Percentiles rank a stretch among this genome's conserved stretches.
Evolutionary conservation across 2,797 vertebrate genomes (phyloP).

Genomic region (Labroides dimidiatus): DNA sequence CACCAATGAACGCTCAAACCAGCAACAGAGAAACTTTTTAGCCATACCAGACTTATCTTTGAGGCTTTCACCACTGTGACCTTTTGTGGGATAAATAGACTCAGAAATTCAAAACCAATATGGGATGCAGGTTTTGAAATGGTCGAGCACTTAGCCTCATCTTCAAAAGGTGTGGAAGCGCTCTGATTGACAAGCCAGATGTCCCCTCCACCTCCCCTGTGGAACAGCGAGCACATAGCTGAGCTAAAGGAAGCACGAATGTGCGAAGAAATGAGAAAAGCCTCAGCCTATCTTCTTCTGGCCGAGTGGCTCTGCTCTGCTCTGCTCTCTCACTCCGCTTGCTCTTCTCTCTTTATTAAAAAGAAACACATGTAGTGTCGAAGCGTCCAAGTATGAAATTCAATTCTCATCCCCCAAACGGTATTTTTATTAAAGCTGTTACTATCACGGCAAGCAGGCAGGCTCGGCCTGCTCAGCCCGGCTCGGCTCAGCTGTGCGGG

Average conservation of each 20-base stretch:
- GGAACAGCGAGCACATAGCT: slow-evolving; percentile 64
- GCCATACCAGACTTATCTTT: too few relatives aligned
- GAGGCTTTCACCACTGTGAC: too few relatives aligned
- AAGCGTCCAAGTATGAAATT: slow-evolving; percentile 86
- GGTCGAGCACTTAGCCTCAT: slow-evolving; percentile 46
- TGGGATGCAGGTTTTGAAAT: slow-evolving; percentile 37
- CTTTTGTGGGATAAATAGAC: not conserved
- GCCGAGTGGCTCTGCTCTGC: slow-evolving; percentile 61
- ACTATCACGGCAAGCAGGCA: slow-evolving; percentile 81
- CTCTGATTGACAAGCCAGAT: slow-evolving; percentile 68
- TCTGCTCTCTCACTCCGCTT: slow-evolving; percentile 41
- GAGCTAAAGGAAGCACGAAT: slow-evolving; percentile 72
- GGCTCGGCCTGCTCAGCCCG: slow-evolving; percentile 70
- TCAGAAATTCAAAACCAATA: slow-evolving; percentile 18
- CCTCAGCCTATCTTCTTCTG: slow-evolving; percentile 65
- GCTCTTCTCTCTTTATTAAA: slow-evolving; percentile 80
- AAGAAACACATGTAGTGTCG: slow-evolving; percentile 85
- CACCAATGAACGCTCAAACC: too few relatives aligned
- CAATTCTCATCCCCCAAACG: slow-evolving; percentile 84
- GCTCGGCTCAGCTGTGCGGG: slow-evolving; percentile 65
- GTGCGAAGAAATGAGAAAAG: slow-evolving; percentile 73
- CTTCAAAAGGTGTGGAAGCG: slow-evolving; percentile 55
- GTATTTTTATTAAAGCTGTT: slow-evolving; percentile 84
- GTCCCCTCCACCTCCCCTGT: slow-evolving; percentile 42
- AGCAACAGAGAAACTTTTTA: too few relatives aligned